These are phyloP conservation scores for Pandemis cinnamomeana DNA, from an alignment of 2,888 invertebrate genomes.

Conservation along the genomic window DNA sequence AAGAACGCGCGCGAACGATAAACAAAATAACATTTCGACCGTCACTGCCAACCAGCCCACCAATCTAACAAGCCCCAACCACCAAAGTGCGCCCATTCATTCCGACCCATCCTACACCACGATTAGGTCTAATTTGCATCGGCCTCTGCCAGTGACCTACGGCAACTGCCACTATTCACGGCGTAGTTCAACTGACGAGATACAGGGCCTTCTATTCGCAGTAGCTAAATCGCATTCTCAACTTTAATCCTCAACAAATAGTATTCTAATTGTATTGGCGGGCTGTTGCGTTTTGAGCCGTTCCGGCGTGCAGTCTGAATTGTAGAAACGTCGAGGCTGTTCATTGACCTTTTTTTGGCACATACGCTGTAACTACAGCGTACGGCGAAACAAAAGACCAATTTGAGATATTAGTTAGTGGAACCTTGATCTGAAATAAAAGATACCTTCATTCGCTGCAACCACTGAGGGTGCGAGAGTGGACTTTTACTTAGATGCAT, in stretches of 20 bases:
- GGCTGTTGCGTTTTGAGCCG: conserved; percentile 54
- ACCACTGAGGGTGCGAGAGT: background rate
- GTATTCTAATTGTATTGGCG: conserved; percentile 55
- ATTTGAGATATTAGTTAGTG: conserved; percentile 71
- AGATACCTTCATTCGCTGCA: conserved; percentile 23
- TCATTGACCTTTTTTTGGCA: conserved; percentile 83
- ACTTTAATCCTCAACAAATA: conserved; percentile 62
- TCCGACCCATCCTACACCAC: conserved; percentile 54
- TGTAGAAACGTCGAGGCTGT: conserved; percentile 83
- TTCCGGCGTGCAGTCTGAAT: conserved; percentile 60
- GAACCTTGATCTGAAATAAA: conserved; percentile 74
- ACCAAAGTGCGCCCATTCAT: conserved; percentile 52
- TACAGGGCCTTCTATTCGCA: conserved; percentile 66
- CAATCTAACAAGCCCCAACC: conserved; percentile 56
- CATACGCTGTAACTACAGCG: conserved; percentile 61
- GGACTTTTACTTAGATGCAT: background rate
- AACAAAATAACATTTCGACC: conserved; percentile 83
- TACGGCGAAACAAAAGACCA: conserved; percentile 78
- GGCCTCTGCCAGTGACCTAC: conserved; percentile 55
- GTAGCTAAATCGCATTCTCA: conserved; percentile 56
- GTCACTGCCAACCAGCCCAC: conserved; percentile 68
- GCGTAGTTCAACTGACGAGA: conserved; percentile 59
- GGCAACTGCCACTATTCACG: conserved; percentile 56
- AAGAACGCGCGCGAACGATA: conserved; percentile 82
- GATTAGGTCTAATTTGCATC: conserved; percentile 66